phyloP scores from a whole-genome alignment of 2,797 vertebrate genomes.

The Dallia pectoralis region DNA sequence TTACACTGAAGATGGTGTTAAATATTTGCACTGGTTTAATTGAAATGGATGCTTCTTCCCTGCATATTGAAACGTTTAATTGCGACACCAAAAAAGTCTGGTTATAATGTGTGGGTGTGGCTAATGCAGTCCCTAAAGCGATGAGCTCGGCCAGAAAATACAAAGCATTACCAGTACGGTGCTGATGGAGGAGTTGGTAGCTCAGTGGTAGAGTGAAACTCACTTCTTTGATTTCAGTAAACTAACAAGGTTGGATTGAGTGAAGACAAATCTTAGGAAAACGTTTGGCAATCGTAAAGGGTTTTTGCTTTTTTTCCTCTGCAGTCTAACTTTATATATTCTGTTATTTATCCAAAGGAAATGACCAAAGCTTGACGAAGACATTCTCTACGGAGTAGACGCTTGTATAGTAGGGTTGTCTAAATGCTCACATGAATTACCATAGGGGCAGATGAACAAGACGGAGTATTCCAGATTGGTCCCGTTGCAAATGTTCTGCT shows the following conservation, averaged over 20 bases:
- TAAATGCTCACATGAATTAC: not conserved
- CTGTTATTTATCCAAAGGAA: slow-evolving; percentile 25
- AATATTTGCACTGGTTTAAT: too few relatives aligned
- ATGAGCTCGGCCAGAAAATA: too few relatives aligned
- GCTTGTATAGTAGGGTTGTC: not conserved
- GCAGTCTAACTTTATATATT: slow-evolving; percentile 38
- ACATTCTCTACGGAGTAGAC: slow-evolving; percentile 18
- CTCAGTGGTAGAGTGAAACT: too few relatives aligned
- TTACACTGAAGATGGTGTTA: too few relatives aligned
- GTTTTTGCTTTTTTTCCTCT: slow-evolving; percentile 8
- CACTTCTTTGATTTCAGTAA: not conserved
- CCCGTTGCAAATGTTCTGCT: slow-evolving; percentile 9
- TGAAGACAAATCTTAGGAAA: not conserved
- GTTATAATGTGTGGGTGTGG: too few relatives aligned
- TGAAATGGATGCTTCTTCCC: too few relatives aligned
- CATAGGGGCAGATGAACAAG: not conserved
- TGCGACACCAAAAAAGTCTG: too few relatives aligned
- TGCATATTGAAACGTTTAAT: too few relatives aligned
- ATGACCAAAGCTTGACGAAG: slow-evolving; percentile 26
- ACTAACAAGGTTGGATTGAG: not conserved
- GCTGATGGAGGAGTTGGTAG: too few relatives aligned
- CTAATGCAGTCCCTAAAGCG: too few relatives aligned
- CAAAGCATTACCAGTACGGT: too few relatives aligned
- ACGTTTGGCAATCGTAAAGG: slow-evolving; percentile 7
- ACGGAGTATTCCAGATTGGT: not conserved